Evolutionary conservation across 2,113 vertebrate genomes (phyloP).

Genomic region (Hemichromis elongatus): DNA sequence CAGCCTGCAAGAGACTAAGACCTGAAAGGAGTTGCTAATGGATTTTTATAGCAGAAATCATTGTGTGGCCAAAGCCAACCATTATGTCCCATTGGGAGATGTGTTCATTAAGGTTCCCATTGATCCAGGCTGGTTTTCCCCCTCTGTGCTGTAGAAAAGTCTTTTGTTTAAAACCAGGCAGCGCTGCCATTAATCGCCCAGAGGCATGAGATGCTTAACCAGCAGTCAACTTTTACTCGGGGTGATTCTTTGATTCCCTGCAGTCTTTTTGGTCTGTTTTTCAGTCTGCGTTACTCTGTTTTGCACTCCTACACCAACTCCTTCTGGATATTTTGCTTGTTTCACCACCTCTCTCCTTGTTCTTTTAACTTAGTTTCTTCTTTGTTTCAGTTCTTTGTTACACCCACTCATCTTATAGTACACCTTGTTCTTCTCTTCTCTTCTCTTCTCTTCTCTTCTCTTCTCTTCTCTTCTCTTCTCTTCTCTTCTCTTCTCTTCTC

Average conservation of each 20-base stretch:
- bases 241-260: conserved; percentile 12
- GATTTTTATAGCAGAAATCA: conserved; percentile 51
- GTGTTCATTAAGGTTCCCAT: conserved; percentile 55
- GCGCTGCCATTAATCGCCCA: conserved; percentile 2
- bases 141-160: conserved; percentile 25
- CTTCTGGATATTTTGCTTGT: conserved; percentile 35
- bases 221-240: conserved; percentile 25
- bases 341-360: conserved; percentile 22
- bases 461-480: neutral
- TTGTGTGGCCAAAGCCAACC: conserved; percentile 22
- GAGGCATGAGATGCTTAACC: conserved; percentile 29
- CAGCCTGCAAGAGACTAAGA: neutral
- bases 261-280: conserved; percentile 16
- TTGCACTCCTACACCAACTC: conserved; percentile 27
- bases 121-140: conserved; percentile 51
- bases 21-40: conserved; percentile 28
- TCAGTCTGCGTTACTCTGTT: conserved; percentile 5
- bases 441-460: neutral
- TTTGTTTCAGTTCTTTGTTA: conserved; percentile 27
- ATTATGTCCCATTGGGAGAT: conserved; percentile 29
- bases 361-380: conserved; percentile 16
- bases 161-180: conserved; percentile 33
- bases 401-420: conserved; percentile 25
- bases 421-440: conserved; percentile 3
- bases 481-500: neutral